Base-by-base conservation (phyloP, 1,140 invertebrate genomes). In the Drosophila quadrilineata region DNA sequence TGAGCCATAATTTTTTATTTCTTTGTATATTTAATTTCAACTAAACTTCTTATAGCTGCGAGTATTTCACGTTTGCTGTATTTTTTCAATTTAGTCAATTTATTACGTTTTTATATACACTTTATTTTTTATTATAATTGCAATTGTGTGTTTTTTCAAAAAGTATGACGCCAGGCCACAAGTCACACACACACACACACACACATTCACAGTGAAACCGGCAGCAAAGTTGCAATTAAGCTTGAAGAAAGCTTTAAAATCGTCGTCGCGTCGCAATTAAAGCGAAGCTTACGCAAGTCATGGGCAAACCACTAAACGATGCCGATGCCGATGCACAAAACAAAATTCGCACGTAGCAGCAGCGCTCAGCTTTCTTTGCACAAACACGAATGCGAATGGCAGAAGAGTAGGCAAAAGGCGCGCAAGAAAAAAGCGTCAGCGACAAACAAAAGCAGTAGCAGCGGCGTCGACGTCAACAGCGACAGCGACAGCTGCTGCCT, bases 1-100 rank as follows among this genome's bases (percentile, higher is more conserved):
- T 88, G 85, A 87, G 88, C 88, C 88, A 89, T 89, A 63, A 48
- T 54, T 63, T 49, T 41, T 57, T 50, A 19, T 54, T 53, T 28
- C 14, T 46, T 63, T 5, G 10, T 8, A 10, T 69, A 70, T 33
- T 58, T 58, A 75, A 86, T 75, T 85, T 75, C 60, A 58, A 67
- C 50, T 80, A 75, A 71, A 56, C 49, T 68, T 77, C 46, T 38
- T 52, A 52, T 56, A 65, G 38, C 62, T 49, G 75, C 54, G 75
- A 72, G 63, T 80, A 71, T 80, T 75, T 71, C 10, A 68, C 17
- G 43, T 43, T 22, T 43, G 28, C 31, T 74, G 67, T 57, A 65
- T 65, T 45, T n/a, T 38, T 49, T 41, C 33, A 41, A 82, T 68
- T 50, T 14, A 6, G 46, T 38, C 50, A 49, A 35, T 33, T 6